A percentile compares a stretch with the other conserved stretches of the same genome.
Evolutionary conservation across 2,797 vertebrate species (phyloP).

Genomic region (Rhynchonycteris naso): DNA sequence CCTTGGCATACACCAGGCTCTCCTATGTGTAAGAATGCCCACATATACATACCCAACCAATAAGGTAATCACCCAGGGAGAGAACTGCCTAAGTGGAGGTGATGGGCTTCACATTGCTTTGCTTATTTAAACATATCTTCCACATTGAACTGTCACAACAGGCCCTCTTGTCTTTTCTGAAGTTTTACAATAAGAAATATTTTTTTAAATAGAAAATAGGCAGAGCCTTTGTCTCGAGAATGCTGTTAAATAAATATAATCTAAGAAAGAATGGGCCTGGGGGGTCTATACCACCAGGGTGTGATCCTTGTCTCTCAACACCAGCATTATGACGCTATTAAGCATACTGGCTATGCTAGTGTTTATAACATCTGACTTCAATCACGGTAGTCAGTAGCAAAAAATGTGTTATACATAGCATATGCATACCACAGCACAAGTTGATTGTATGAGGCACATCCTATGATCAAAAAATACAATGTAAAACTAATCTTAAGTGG

Average conservation of each 20-base stretch:
- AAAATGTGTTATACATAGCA: constrained; percentile 49
- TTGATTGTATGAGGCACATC: constrained; percentile 4
- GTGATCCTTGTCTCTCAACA: constrained; percentile 66
- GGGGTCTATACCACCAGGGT: constrained; percentile 28
- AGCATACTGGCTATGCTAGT: constrained; percentile 20
- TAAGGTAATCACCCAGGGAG: not conserved
- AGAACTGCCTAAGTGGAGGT: not conserved
- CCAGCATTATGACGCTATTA: constrained; percentile 39
- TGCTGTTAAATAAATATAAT: constrained; percentile 69
- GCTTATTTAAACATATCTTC: constrained; percentile 53
- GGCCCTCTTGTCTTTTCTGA: constrained; percentile 30
- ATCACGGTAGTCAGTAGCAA: constrained; percentile 71
- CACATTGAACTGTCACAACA: not conserved
- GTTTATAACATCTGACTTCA: constrained; percentile 66
- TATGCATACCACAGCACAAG: not conserved
- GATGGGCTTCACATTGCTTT: not conserved
- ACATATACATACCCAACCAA: not conserved
- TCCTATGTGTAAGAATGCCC: not conserved
- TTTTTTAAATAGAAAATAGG: constrained; percentile 68
- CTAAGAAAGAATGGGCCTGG: constrained; percentile 38
- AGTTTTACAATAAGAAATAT: constrained; percentile 68
- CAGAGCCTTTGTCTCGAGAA: constrained; percentile 62
- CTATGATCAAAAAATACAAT: constrained; percentile 69
- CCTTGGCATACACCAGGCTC: not conserved
- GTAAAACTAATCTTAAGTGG: constrained; percentile 45